phyloP scores from a whole-genome alignment of 2,113 vertebrate genomes.

The Cryptotis parvus region DNA sequence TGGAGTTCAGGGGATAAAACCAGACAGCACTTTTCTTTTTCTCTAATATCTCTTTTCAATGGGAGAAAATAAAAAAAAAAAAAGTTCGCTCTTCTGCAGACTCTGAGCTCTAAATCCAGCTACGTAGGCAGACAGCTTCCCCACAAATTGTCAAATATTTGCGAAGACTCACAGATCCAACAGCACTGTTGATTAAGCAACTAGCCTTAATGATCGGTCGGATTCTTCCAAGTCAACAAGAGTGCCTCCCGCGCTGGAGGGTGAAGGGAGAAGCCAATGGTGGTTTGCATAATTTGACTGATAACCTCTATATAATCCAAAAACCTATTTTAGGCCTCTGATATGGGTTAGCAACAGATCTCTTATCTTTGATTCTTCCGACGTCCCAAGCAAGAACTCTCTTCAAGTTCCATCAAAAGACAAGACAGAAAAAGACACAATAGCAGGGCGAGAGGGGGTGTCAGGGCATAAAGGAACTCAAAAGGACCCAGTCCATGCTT shows the following conservation, averaged over 20 bases:
- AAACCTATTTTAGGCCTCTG: conserved; percentile 13
- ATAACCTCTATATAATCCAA: conserved; percentile 16
- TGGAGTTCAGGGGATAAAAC: too few species aligned
- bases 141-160: background rate
- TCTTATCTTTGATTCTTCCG: background rate
- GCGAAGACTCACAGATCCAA: background rate
- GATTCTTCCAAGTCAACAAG: conserved; percentile 5
- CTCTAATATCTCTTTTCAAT: background rate
- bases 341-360: background rate
- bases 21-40: conserved; percentile 10
- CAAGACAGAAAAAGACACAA: too few species aligned
- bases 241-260: background rate
- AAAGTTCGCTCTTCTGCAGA: conserved; percentile 10
- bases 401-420: background rate
- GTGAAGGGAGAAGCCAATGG: conserved; percentile 30
- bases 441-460: too few species aligned
- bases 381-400: background rate
- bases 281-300: background rate
- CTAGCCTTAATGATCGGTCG: background rate
- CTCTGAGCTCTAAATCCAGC: conserved; percentile 8
- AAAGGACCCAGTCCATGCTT: too few species aligned
- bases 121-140: background rate
- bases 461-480: too few species aligned
- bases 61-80: background rate
- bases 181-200: conserved; percentile 20